phyloP scores from a whole-genome alignment of 1,140 invertebrate species.

The Micrasema longulum region DNA sequence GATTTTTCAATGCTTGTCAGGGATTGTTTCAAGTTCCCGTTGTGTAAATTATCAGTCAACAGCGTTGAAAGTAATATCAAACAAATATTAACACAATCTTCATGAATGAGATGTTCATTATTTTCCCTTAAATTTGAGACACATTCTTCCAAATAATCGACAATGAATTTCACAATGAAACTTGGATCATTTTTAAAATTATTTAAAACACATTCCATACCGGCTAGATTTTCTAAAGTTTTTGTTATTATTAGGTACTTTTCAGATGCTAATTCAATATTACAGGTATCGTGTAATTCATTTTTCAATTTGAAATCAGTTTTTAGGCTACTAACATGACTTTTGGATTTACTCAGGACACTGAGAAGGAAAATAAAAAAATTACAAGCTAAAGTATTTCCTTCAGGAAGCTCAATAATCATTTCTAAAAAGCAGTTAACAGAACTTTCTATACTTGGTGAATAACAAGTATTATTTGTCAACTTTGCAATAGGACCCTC shows the following conservation, averaged over 20 bases:
- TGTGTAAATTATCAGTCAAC: conserved; percentile 57
- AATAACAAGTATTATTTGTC: not conserved
- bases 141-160: conserved; percentile 58
- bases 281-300: not conserved
- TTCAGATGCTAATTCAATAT: conserved; percentile 56
- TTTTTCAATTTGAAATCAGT: conserved; percentile 5
- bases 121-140: conserved; percentile 54
- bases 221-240: conserved; percentile 51
- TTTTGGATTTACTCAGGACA: conserved; percentile 32
- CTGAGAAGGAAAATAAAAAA: conserved; percentile 47
- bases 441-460: conserved; percentile 36
- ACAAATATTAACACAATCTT: conserved; percentile 65
- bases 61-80: conserved; percentile 67
- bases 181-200: conserved; percentile 59
- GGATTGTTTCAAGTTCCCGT: conserved; percentile 54
- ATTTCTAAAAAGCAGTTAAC: conserved; percentile 49
- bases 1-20: conserved; percentile 53
- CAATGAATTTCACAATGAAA: conserved; percentile 61
- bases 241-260: conserved; percentile 56
- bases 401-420: conserved; percentile 25
- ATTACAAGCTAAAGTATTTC: conserved; percentile 34
- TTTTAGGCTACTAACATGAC: not conserved
- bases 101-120: conserved; percentile 56
- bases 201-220: conserved; percentile 55
- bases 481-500: conserved; percentile 41